Evolutionary conservation across 2,797 vertebrate species (phyloP), one percentile per base, ranked within the genome.

Genomic region (Philypnodon macrostomus): DNA sequence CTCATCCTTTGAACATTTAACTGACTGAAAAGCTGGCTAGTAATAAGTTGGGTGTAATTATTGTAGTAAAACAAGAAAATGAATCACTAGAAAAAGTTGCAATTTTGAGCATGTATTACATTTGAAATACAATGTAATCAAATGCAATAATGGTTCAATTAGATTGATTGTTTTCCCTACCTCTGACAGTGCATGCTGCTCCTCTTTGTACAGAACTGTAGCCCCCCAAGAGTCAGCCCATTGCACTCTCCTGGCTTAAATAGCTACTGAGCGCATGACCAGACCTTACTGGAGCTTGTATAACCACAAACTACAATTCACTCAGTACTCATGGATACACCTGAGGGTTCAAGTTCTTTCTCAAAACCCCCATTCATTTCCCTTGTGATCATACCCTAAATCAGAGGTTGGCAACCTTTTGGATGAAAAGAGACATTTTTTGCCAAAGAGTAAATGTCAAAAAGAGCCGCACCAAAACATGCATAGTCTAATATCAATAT

Each of bases 161-260:
- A 15, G 26, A 41, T 9, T 41, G 23, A 26, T n/a, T n/a, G n/a
- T n/a, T 38, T 19, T 35, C 31, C 82, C 53, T 86, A 88, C 86
- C 84, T 87, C 67, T 70, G 51, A 67, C 33, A 58, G 51, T 76
- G 63, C 83, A 83, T 87, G 79, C 53, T 80, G 79, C 62, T 83
- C 76, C 79, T 83, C 66, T 77, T 45, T 53, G 50, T 63, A 58
- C 57, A 59, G 52, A 75, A 67, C 37, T 63, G 53, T 51, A 60
- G 60, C 38, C 50, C 73, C 71, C 73, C 67, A 76, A 83, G 80
- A 81, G 59, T 73, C 44, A 17, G 68, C 56, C 60, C 32, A 7
- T 62, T 79, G 53, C 30, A 10, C 37, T 58, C 50, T 56, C 29
- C 40, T 50, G 60, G 66, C 77, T 86, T 87, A 88, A 86, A 85